These are phyloP conservation scores for Lycaon pictus DNA, from an alignment of 2,113 vertebrate species.

Conservation along the genomic window DNA sequence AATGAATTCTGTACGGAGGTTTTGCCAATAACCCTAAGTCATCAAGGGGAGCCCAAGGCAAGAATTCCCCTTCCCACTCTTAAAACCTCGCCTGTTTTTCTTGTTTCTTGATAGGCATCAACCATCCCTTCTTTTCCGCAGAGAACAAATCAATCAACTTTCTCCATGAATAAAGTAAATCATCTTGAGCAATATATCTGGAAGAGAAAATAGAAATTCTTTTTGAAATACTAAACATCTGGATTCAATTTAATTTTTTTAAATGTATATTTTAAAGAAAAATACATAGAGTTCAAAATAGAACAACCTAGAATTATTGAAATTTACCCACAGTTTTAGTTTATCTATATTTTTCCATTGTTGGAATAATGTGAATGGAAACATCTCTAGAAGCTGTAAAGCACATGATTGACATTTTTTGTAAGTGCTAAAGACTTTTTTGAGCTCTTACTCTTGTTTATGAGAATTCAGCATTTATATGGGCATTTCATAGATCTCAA, in stretches of 20 bases:
- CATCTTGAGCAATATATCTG: background rate
- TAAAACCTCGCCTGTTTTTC: background rate
- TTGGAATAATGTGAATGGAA: conserved; percentile 26
- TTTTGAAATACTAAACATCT: background rate
- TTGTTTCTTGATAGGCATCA: background rate
- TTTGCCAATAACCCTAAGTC: background rate
- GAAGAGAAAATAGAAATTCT: background rate
- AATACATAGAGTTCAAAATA: background rate
- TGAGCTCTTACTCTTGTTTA: background rate
- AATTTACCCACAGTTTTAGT: background rate
- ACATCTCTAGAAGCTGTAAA: background rate
- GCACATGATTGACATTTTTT: conserved; percentile 1
- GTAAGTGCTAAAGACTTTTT: conserved; percentile 17
- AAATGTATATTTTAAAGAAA: background rate
- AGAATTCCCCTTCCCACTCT: background rate
- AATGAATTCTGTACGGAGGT: background rate
- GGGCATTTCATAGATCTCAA: conserved; percentile 27
- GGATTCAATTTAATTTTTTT: conserved; percentile 26
- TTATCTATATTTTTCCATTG: background rate
- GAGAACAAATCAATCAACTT: background rate
- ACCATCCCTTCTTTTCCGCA: background rate
- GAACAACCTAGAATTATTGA: background rate
- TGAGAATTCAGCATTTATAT: conserved; percentile 40
- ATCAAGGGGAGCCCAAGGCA: background rate
- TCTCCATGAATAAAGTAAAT: background rate